Conservation (phyloP, 2,797 vertebrate genomes). For the Sebastes baramenuke region DNA sequence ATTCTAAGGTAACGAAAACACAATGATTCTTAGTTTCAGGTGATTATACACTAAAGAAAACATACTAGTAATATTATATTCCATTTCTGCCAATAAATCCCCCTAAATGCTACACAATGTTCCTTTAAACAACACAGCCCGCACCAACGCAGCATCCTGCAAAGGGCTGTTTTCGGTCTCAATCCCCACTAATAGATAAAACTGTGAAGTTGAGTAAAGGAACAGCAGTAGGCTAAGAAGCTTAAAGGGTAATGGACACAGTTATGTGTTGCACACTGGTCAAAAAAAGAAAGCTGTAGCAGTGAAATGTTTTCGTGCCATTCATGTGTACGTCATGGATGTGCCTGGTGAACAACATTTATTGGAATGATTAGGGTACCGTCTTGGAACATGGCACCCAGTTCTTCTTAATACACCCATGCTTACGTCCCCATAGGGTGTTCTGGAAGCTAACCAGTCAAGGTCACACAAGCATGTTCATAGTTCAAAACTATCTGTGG, state of each 20-base stretch:
- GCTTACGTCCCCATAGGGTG: no score
- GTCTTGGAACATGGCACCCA: neutral
- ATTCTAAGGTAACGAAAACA: no score
- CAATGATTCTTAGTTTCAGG: no score
- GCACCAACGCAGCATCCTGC: neutral
- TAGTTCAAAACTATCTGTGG: neutral
- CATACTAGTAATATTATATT: no score
- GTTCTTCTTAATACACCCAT: neutral
- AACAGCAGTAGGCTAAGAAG: neutral
- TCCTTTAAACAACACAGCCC: neutral
- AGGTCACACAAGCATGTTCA: neutral
- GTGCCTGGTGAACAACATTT: neutral
- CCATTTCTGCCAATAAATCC: no score
- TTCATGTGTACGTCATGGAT: neutral
- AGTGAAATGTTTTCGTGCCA: neutral
- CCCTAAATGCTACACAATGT: neutral
- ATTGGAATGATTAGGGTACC: neutral
- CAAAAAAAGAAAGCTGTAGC: neutral
- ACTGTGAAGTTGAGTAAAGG: neutral
- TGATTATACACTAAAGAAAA: no score
- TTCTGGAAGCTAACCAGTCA: neutral
- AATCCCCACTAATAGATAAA: neutral
- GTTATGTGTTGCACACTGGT: neutral
- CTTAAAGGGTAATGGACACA: neutral
- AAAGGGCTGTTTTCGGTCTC: neutral